Percentiles rank a stretch among this genome's conserved stretches.
Conservation (phyloP, 2,797 vertebrate genomes). For the Eulemur rubriventer region DNA sequence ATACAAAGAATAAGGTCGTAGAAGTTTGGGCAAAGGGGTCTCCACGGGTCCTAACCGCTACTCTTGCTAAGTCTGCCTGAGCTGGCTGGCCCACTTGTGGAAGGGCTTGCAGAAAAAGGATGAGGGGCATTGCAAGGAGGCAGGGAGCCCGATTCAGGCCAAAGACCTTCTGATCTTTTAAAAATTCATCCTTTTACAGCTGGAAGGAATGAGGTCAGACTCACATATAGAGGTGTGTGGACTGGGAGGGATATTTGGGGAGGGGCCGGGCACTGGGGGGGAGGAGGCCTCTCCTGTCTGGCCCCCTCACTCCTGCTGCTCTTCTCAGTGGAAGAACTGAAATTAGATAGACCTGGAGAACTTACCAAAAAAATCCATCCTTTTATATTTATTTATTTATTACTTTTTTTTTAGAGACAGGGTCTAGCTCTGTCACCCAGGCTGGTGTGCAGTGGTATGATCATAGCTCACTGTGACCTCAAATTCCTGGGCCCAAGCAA, state of each 20-base stretch:
- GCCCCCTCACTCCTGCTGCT: neutral
- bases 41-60: neutral
- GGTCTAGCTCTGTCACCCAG: neutral
- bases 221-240: neutral
- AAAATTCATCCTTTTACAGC: slow-evolving; percentile 26
- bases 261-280: neutral
- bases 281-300: neutral
- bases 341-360: neutral
- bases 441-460: neutral
- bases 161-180: slow-evolving; percentile 22
- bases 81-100: no score
- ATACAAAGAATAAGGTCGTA: neutral
- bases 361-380: neutral
- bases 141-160: neutral
- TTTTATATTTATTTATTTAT: neutral
- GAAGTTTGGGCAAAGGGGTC: neutral
- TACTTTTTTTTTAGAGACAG: neutral
- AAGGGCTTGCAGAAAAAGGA: neutral
- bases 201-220: slow-evolving; percentile 44
- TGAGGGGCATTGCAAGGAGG: neutral
- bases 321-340: neutral
- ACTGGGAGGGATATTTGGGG: neutral
- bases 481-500: neutral
- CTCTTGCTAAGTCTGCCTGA: neutral
- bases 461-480: neutral